Evolutionary conservation across 2,113 vertebrate genomes (phyloP).

Genomic region (Toxotes jaculatrix): DNA sequence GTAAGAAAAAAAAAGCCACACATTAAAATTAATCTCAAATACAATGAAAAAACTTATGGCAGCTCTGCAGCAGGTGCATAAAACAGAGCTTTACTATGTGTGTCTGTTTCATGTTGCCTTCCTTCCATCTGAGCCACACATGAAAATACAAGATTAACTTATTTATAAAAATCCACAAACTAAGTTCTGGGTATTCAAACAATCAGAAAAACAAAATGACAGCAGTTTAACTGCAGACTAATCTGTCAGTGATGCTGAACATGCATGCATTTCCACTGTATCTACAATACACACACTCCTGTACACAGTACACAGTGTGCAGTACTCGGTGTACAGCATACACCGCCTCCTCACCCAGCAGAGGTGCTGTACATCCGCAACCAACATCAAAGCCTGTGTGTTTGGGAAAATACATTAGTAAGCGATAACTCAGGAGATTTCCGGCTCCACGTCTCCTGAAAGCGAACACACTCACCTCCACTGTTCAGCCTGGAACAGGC

Average conservation of each 20-base stretch:
- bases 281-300: background rate
- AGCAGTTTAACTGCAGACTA: background rate
- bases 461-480: conserved; percentile 15
- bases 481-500: background rate
- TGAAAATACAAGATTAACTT: too few relatives aligned
- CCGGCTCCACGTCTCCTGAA: conserved; percentile 1
- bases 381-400: conserved; percentile 34
- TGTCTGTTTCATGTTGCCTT: too few relatives aligned
- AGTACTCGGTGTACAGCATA: too few relatives aligned
- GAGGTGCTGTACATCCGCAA: conserved; percentile 10
- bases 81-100: too few relatives aligned
- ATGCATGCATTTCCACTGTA: background rate
- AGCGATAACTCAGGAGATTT: conserved; percentile 33
- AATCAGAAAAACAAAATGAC: too few relatives aligned
- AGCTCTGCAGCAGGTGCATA: too few relatives aligned
- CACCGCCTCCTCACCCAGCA: conserved; percentile 38
- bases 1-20: too few relatives aligned
- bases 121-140: too few relatives aligned
- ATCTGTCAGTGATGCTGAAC: too few relatives aligned
- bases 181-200: too few relatives aligned
- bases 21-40: background rate
- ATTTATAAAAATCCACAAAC: too few relatives aligned
- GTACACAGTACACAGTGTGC: background rate
- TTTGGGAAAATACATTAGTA: conserved; percentile 52
- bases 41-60: background rate